A percentile compares a stretch with the other conserved stretches of the same genome.
These are phyloP conservation scores for Rhinoptilus africanus DNA, from an alignment of 2,113 vertebrate species.

Conservation along the genomic window DNA sequence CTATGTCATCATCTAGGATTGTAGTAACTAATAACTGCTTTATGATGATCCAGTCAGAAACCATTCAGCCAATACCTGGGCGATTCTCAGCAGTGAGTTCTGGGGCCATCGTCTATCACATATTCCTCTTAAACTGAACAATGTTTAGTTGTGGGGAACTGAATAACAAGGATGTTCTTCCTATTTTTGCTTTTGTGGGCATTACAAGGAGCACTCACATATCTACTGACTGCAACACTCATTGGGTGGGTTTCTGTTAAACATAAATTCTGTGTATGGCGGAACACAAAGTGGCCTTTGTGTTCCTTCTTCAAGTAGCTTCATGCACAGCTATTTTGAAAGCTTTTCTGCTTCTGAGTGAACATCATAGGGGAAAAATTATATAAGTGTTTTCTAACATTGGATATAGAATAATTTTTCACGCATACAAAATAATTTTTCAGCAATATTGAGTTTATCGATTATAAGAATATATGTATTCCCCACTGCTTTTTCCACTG, in stretches of 20 bases:
- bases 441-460: background rate
- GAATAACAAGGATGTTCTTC: background rate
- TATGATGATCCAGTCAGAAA: background rate
- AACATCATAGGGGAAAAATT: background rate
- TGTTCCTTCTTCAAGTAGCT: background rate
- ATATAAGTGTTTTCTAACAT: background rate
- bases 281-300: background rate
- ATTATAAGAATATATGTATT: background rate
- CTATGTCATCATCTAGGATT: rapidly evolving
- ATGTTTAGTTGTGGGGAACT: background rate
- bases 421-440: background rate
- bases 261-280: background rate
- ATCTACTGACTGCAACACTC: background rate
- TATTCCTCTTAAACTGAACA: background rate
- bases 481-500: background rate
- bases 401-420: background rate
- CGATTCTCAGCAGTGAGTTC: background rate
- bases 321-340: background rate
- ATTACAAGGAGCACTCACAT: background rate
- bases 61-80: background rate
- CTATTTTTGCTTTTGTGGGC: background rate
- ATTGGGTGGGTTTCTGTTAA: background rate
- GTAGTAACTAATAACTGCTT: background rate
- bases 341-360: background rate
- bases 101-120: background rate